Evolutionary conservation across 2,113 vertebrate species (phyloP).

Genomic region (Craseonycteris thonglongyai): DNA sequence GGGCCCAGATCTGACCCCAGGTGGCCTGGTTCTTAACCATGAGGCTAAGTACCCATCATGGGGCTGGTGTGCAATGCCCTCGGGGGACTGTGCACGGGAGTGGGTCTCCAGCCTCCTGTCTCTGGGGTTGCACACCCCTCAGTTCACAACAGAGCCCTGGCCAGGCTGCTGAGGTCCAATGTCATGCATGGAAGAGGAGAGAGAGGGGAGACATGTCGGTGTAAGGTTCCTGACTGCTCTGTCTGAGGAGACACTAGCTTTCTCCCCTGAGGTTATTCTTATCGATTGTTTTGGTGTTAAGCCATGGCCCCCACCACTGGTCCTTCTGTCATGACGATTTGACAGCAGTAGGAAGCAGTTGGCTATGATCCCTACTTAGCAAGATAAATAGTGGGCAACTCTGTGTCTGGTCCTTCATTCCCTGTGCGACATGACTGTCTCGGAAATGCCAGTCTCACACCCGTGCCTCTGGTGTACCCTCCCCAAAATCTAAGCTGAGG

Average conservation of each 20-base stretch:
- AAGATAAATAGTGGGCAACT: neutral
- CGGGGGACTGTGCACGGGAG: neutral
- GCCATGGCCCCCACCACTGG: neutral
- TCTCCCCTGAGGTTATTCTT: neutral
- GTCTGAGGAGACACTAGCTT: neutral
- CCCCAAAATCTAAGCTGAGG: neutral
- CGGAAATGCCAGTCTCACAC: neutral
- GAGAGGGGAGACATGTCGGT: fast-evolving
- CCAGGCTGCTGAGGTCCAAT: too few species aligned
- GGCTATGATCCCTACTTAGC: neutral
- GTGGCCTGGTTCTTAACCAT: neutral
- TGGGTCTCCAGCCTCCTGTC: neutral
- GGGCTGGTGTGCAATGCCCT: neutral
- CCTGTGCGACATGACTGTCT: neutral
- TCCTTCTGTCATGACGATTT: neutral
- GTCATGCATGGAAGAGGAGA: fast-evolving
- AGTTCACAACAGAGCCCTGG: neutral
- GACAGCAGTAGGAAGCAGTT: neutral
- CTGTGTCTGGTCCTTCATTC: neutral
- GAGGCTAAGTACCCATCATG: neutral
- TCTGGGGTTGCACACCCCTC: too few species aligned
- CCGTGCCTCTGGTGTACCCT: too few species aligned
- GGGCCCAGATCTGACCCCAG: neutral
- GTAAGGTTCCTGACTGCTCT: neutral
- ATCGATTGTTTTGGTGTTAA: too few species aligned